Percentiles rank a stretch among this genome's conserved stretches.
These are phyloP conservation scores for Nomada fucata DNA, from an alignment of 2,888 invertebrate genomes.

Conservation along the genomic window DNA sequence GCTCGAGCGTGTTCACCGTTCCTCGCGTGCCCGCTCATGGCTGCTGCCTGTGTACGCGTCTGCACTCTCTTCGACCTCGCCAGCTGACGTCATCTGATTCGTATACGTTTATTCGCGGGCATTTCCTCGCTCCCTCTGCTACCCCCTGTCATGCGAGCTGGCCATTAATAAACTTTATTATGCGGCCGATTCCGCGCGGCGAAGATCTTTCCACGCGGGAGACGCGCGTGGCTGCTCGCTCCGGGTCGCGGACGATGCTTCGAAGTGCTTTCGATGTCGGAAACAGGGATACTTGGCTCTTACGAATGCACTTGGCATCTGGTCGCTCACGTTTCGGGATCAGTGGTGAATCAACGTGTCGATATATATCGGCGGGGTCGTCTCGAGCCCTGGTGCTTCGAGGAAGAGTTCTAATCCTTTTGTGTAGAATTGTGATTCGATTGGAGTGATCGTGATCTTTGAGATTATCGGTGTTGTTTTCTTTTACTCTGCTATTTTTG, in stretches of 20 bases:
- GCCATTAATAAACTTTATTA: slow-evolving; percentile 75
- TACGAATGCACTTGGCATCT: neutral
- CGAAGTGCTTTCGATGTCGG: neutral
- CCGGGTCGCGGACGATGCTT: neutral
- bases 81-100: slow-evolving; percentile 77
- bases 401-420: too few species aligned
- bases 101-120: slow-evolving; percentile 56
- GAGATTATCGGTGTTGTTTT: too few species aligned
- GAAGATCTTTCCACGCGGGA: slow-evolving; percentile 10
- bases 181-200: slow-evolving; percentile 31
- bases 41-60: slow-evolving; percentile 41
- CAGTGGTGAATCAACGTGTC: too few species aligned
- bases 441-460: too few species aligned
- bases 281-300: neutral
- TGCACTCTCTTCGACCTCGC: slow-evolving; percentile 52
- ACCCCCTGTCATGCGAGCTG: slow-evolving; percentile 53
- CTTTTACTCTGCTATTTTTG: too few species aligned
- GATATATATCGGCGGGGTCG: too few species aligned
- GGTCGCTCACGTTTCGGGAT: neutral
- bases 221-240: slow-evolving; percentile 26
- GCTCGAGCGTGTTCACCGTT: slow-evolving; percentile 63
- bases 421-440: too few species aligned
- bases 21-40: slow-evolving; percentile 47
- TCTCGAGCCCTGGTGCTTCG: too few species aligned
- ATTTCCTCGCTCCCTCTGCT: slow-evolving; percentile 34